Evolutionary conservation across 1,140 invertebrate species (phyloP).

Genomic region (Helicorthomorpha holstii): DNA sequence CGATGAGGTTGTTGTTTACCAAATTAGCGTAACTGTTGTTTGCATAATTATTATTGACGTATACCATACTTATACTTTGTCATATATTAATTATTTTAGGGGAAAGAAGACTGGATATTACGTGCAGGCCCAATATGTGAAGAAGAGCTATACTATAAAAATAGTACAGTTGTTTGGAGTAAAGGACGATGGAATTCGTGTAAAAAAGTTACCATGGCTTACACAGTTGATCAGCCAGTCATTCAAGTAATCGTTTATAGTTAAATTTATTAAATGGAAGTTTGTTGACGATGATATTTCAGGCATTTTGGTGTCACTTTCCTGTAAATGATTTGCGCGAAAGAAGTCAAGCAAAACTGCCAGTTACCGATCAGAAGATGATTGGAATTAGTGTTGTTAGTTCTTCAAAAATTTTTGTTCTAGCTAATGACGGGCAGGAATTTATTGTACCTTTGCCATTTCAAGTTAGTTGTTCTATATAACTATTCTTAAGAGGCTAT

Average conservation of each 20-base stretch:
- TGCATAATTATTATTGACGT: no score
- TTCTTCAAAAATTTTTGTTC: slow-evolving; percentile 55
- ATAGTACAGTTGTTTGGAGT: slow-evolving; percentile 62
- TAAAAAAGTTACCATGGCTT: slow-evolving; percentile 34
- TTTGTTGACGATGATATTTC: slow-evolving; percentile 36
- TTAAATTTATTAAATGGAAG: no score
- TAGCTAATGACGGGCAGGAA: slow-evolving; percentile 59
- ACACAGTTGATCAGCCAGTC: slow-evolving; percentile 60
- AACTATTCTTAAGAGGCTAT: not conserved
- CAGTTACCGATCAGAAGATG: no score
- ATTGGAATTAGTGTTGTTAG: slow-evolving; percentile 54
- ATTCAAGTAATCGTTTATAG: no score
- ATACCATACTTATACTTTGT: no score
- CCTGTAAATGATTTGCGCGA: slow-evolving; percentile 14
- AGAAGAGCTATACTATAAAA: slow-evolving; percentile 77
- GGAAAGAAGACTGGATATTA: slow-evolving; percentile 11
- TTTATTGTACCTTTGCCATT: slow-evolving; percentile 67
- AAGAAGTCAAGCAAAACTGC: no score
- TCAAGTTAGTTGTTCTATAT: slow-evolving; percentile 38
- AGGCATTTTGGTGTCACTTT: slow-evolving; percentile 20
- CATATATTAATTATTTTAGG: slow-evolving; percentile 19
- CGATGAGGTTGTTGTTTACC: not conserved
- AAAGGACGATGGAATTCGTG: slow-evolving; percentile 23
- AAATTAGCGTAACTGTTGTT: no score
- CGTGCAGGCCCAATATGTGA: slow-evolving; percentile 30